Conservation (phyloP, 2,888 invertebrate species). For the Rhaphigaster nebulosa region DNA sequence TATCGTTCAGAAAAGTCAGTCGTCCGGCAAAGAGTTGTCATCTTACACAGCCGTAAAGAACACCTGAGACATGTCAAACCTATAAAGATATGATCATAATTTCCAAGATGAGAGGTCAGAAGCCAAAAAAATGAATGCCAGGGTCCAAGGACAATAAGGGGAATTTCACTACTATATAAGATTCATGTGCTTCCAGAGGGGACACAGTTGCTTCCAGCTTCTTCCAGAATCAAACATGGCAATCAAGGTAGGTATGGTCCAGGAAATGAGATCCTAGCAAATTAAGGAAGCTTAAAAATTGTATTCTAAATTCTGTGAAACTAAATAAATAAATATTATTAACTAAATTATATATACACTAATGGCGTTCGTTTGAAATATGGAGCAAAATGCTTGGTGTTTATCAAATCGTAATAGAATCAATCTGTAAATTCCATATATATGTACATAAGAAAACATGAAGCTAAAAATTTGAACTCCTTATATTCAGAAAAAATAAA, state of each 20-base stretch:
- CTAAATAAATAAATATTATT: not conserved
- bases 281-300: not conserved
- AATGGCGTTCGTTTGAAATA: too few relatives aligned
- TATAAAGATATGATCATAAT: not conserved
- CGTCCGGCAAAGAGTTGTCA: not conserved
- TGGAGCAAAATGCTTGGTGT: too few relatives aligned
- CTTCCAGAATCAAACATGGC: constrained; percentile 4
- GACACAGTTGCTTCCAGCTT: constrained; percentile 6
- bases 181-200: not conserved
- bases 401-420: too few relatives aligned
- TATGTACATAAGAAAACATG: too few relatives aligned
- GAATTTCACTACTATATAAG: constrained; percentile 33
- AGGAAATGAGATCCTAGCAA: not conserved
- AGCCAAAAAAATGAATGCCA: not conserved
- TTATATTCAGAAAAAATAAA: too few relatives aligned
- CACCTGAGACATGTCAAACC: not conserved
- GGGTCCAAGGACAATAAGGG: not conserved
- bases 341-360: too few relatives aligned
- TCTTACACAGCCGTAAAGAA: not conserved
- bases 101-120: constrained; percentile 31
- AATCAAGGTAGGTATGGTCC: not conserved
- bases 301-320: not conserved
- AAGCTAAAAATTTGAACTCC: too few relatives aligned
- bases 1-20: not conserved
- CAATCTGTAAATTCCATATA: too few relatives aligned